Percentiles rank a stretch among this genome's conserved stretches.
Conservation (phyloP, 2,888 invertebrate species). For the Sialis lutaria region DNA sequence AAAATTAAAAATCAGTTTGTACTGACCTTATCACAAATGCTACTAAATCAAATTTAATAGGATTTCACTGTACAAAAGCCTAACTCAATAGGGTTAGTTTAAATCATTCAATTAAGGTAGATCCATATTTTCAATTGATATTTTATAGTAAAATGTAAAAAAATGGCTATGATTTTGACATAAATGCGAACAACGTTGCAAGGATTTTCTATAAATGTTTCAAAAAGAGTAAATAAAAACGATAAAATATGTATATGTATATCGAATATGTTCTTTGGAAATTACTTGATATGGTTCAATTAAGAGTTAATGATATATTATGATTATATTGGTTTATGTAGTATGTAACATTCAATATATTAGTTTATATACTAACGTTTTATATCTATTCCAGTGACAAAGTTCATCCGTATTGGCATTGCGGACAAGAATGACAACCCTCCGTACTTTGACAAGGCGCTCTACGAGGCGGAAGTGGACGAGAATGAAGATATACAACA, state of each 20-base stretch:
- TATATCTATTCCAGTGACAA: conserved; percentile 64
- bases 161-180: too few relatives aligned
- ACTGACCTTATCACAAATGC: too few relatives aligned
- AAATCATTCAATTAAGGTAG: too few relatives aligned
- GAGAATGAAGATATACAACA: conserved; percentile 96
- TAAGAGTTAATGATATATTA: neutral
- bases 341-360: neutral
- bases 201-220: neutral
- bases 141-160: too few relatives aligned
- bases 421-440: conserved; percentile 99
- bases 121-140: too few relatives aligned
- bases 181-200: too few relatives aligned
- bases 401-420: conserved; percentile 95
- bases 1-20: too few relatives aligned
- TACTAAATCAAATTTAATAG: too few relatives aligned
- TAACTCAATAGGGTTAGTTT: too few relatives aligned
- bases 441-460: conserved; percentile 91
- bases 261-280: too few relatives aligned
- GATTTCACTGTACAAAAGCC: too few relatives aligned
- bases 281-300: neutral
- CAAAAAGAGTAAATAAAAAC: neutral
- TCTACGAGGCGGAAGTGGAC: conserved; percentile 94
- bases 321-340: neutral
- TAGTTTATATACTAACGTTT: neutral
- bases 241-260: too few relatives aligned